Evolutionary conservation across 2,113 vertebrate genomes (phyloP).

Genomic region (Diadophis punctatus): DNA sequence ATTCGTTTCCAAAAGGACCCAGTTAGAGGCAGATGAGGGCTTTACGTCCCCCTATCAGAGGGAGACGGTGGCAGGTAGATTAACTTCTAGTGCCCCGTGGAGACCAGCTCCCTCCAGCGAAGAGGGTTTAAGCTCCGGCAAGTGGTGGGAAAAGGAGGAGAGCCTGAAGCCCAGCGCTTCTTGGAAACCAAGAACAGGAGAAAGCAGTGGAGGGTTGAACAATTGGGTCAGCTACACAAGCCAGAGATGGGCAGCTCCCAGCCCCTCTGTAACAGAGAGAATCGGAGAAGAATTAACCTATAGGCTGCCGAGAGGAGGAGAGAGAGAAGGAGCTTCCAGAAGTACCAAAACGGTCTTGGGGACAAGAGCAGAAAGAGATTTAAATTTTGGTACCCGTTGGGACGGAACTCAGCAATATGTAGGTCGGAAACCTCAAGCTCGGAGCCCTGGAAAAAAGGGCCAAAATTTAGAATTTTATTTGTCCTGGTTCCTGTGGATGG

Average conservation of each 20-base stretch:
- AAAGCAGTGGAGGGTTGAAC: not conserved
- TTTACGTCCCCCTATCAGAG: not conserved
- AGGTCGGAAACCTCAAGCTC: slow-evolving; percentile 7
- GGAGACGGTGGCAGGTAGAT: not conserved
- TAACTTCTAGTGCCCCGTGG: not conserved
- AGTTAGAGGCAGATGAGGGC: slow-evolving; percentile 7
- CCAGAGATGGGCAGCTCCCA: not conserved
- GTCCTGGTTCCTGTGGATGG: slow-evolving; percentile 38
- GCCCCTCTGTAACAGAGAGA: not conserved
- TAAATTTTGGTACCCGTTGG: not conserved
- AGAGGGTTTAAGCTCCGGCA: not conserved
- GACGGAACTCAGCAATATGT: not conserved
- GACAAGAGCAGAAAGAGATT: not conserved
- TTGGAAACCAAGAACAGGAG: not conserved
- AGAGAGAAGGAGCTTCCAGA: not conserved
- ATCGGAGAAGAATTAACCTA: slow-evolving; percentile 16
- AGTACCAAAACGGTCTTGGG: not conserved
- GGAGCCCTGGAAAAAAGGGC: not conserved
- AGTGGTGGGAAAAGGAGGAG: not conserved
- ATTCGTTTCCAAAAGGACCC: not conserved
- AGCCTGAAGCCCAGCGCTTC: not conserved
- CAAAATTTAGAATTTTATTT: slow-evolving; percentile 46
- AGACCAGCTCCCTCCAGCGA: not conserved
- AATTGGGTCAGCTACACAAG: not conserved
- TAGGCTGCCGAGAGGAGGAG: slow-evolving; percentile 19